A percentile compares a stretch with the other conserved stretches of the same genome.
These are phyloP conservation scores for Holacanthus passer DNA, from an alignment of 2,113 vertebrate genomes.

Conservation along the genomic window DNA sequence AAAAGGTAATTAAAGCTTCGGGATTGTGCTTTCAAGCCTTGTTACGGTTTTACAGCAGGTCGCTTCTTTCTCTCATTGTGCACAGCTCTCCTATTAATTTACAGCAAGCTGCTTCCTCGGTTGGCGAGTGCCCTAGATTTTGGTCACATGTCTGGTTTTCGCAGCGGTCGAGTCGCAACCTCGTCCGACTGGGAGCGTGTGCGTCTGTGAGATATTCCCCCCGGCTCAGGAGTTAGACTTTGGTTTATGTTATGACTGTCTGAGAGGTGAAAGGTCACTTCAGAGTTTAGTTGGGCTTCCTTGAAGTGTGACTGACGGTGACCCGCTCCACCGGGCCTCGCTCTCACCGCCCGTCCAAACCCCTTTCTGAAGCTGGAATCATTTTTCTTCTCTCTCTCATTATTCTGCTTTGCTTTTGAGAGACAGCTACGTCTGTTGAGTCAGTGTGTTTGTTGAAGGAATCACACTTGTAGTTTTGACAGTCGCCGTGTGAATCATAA, in stretches of 20 bases:
- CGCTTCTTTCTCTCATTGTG: conserved; percentile 14
- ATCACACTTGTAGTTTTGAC: background rate
- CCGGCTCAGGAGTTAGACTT: conserved; percentile 36
- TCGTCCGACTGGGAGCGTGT: background rate
- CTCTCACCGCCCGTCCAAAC: conserved; percentile 34
- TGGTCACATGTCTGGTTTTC: conserved; percentile 45
- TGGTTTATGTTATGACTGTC: conserved; percentile 65
- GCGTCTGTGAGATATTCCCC: conserved; percentile 36
- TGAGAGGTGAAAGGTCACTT: conserved; percentile 56
- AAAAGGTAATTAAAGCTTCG: background rate
- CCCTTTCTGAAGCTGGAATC: background rate
- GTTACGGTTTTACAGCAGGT: conserved; percentile 14
- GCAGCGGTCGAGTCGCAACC: conserved; percentile 14
- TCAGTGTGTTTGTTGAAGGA: conserved; percentile 13
- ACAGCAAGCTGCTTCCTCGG: conserved; percentile 31
- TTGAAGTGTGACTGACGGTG: conserved; percentile 57
- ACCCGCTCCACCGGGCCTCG: background rate
- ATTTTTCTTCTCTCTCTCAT: background rate
- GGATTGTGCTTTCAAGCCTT: conserved; percentile 37
- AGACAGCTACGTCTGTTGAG: conserved; percentile 17
- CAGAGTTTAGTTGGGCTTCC: conserved; percentile 57
- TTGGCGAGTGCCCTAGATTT: conserved; percentile 30
- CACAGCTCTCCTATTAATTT: conserved; percentile 36
- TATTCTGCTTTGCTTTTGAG: background rate
- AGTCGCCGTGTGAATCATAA: background rate